Evolutionary conservation across 2,113 vertebrate species (phyloP), one percentile per base, ranked within the genome.

Genomic region (Petrocephalus zakoni): DNA sequence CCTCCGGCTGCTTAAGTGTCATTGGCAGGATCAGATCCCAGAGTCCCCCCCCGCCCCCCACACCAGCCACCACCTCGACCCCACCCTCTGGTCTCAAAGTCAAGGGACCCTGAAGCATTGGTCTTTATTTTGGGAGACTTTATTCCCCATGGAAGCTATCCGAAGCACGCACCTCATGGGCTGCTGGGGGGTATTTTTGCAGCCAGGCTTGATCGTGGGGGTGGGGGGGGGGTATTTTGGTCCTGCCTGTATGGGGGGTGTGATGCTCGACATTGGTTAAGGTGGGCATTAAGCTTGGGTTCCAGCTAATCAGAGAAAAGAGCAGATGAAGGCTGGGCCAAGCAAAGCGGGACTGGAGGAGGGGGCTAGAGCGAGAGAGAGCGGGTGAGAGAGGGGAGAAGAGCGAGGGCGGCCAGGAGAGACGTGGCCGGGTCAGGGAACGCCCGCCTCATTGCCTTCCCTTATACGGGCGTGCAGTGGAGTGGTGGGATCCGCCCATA

Each of bases 121-220:
- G 86, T 47, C 0, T 92, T 93, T 94, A 94, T 96, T 96, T 95
- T 94, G 37, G 94, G 93, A 92, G 86, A 90, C 93, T 93, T 92
- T 92, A 92, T 91, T 94, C 94, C 94, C 93, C 94, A 89, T 91
- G 93, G 93, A 95, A 96, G 95, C 93, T 95, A 95, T 95, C 94
- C 92, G 91, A 93, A 92, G 93, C 94, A 96, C 94, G 94, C 90
- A 85, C 93, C 75, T 91, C 93, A 92, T 92, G 90, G 94, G 94
- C 93, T 93, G 91, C 72, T 88, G 86, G 90, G 91, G 89, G 86
- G 90, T 92, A 92, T 93, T 92, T 94, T 93, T 93, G 94, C 90
- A 90, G 87, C 56, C 85, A 82, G 91, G 88, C 89, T 90, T 90
- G 42, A 42, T 3, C 85, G 84, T 17, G 6, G 11, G 88, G 29